Evolutionary conservation across 2,888 invertebrate genomes (phyloP).

Genomic region (Callinectes sapidus): DNA sequence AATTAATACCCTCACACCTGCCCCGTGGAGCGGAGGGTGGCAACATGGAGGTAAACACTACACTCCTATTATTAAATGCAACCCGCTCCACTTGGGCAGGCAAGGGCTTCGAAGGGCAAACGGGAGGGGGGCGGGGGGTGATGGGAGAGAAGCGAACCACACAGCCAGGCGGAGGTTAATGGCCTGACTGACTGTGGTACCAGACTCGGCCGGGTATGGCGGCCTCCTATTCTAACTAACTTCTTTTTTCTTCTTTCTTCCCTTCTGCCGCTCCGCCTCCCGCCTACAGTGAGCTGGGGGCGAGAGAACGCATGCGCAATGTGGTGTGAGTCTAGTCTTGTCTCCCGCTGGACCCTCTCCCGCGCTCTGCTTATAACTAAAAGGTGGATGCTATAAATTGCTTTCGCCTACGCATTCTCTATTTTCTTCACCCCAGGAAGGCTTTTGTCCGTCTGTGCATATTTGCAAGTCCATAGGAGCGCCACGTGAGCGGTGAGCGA

Average conservation of each 20-base stretch:
- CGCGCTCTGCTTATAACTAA: background rate
- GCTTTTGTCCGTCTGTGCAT: background rate
- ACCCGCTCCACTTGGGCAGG: background rate
- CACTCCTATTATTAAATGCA: constrained; percentile 11
- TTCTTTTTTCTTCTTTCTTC: background rate
- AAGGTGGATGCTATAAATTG: constrained; percentile 8
- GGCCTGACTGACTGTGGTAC: constrained; percentile 8
- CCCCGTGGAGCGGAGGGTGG: background rate
- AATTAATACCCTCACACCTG: background rate
- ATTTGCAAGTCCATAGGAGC: background rate
- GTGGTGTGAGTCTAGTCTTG: too few species aligned
- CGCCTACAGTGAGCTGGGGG: background rate
- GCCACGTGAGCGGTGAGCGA: background rate
- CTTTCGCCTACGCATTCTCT: constrained; percentile 3
- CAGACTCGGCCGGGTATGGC: constrained; percentile 22
- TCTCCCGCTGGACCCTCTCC: background rate
- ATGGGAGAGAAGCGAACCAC: background rate
- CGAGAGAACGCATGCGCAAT: background rate
- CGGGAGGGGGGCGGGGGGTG: background rate
- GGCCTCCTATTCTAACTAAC: background rate
- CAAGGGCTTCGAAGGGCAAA: constrained; percentile 3
- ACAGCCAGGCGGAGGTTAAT: background rate
- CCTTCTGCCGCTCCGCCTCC: background rate
- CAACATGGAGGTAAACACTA: constrained; percentile 16
- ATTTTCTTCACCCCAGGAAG: background rate